These are phyloP conservation scores for Chrosomus eos DNA, from an alignment of 2,797 vertebrate genomes.

Conservation along the genomic window DNA sequence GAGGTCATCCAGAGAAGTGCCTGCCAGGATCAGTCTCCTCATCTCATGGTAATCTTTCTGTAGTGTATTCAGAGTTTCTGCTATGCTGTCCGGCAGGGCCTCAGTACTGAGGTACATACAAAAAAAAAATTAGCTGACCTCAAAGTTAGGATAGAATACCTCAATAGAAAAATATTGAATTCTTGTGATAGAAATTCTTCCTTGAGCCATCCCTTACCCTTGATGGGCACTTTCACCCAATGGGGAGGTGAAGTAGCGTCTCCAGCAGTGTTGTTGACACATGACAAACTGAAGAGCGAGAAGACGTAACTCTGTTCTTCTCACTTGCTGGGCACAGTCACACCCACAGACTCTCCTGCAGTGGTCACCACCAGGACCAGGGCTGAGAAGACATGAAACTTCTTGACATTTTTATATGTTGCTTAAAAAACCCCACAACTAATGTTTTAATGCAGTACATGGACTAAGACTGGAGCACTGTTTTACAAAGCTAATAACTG, in stretches of 20 bases:
- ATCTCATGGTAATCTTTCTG: constrained; percentile 67
- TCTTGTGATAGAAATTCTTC: neutral
- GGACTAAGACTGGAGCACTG: neutral
- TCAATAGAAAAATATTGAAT: neutral
- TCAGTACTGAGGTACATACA: constrained; percentile 52
- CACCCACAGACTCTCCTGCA: constrained; percentile 33
- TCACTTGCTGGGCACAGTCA: constrained; percentile 57
- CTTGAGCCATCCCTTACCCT: constrained; percentile 39
- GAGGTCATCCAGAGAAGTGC: constrained; percentile 69
- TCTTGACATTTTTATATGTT: neutral
- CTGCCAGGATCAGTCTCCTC: constrained; percentile 67
- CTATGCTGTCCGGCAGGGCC: constrained; percentile 52
- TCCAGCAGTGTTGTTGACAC: constrained; percentile 79
- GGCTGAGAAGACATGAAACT: neutral
- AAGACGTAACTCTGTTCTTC: constrained; percentile 78
- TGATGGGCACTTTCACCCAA: constrained; percentile 48
- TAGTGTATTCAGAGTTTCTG: constrained; percentile 63
- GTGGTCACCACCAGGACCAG: constrained; percentile 31
- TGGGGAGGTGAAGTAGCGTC: constrained; percentile 64
- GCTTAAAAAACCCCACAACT: neutral
- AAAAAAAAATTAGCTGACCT: neutral
- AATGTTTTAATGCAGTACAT: neutral
- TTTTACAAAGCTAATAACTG: neutral
- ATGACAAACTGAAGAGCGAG: constrained; percentile 75
- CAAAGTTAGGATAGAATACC: neutral